A percentile compares a stretch with the other conserved stretches of the same genome.
Conservation (phyloP, 2,113 vertebrate species). For the Indicator indicator region DNA sequence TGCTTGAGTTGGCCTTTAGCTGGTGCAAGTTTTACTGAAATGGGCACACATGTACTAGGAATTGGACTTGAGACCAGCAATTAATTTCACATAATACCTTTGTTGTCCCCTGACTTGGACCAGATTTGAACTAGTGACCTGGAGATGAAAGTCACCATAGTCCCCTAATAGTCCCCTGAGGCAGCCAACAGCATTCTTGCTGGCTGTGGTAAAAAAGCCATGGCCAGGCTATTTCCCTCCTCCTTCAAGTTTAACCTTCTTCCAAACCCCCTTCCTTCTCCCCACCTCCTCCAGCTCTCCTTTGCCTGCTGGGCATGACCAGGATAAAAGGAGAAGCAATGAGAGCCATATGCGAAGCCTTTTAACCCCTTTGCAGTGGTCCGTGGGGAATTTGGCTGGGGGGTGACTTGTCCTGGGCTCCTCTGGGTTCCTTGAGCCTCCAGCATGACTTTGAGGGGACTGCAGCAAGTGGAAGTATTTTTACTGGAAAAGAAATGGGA, state of each 20-base stretch:
- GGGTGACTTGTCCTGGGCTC: not conserved
- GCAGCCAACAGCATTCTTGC: not conserved
- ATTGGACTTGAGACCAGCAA: constrained; percentile 56
- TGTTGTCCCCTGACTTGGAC: constrained; percentile 48
- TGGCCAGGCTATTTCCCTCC: constrained; percentile 8
- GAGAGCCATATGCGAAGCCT: constrained; percentile 18
- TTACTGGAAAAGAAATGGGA: not conserved
- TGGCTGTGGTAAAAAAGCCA: not conserved
- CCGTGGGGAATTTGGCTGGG: not conserved
- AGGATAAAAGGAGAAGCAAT: constrained; percentile 42
- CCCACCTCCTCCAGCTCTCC: not conserved
- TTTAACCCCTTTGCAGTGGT: constrained; percentile 2
- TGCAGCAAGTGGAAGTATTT: not conserved
- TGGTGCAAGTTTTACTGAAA: not conserved
- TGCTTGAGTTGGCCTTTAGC: not conserved
- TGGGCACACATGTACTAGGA: constrained; percentile 34
- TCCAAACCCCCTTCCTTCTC: not conserved
- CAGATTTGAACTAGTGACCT: constrained; percentile 60
- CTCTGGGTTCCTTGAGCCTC: not conserved
- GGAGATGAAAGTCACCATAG: constrained; percentile 39
- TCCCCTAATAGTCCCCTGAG: not conserved
- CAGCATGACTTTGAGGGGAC: not conserved
- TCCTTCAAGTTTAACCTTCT: constrained; percentile 37
- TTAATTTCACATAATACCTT: constrained; percentile 62
- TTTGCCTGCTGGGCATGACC: constrained; percentile 35